phyloP scores from a whole-genome alignment of 2,797 vertebrate species.

The Anisognathus igniventris region DNA sequence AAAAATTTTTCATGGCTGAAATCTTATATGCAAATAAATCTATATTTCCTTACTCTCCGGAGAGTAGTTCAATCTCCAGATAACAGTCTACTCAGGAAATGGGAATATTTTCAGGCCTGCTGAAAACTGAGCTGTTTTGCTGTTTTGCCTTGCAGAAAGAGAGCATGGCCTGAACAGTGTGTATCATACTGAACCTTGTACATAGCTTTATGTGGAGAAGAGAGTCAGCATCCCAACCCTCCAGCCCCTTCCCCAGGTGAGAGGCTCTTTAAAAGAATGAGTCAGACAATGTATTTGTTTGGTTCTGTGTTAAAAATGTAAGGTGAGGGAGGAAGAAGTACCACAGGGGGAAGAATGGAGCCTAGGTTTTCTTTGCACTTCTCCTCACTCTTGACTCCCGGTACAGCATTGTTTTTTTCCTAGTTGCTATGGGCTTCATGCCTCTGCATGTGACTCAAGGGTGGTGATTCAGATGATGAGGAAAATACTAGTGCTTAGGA shows the following conservation, averaged over 20 bases:
- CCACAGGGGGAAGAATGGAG: accelerated
- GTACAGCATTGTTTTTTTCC: background rate
- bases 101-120: background rate
- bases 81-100: background rate
- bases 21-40: background rate
- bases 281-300: background rate
- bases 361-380: background rate
- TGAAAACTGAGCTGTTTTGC: background rate
- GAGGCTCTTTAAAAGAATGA: background rate
- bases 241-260: background rate
- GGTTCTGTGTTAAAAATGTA: background rate
- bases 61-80: background rate
- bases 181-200: background rate
- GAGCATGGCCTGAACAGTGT: background rate
- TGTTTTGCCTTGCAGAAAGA: background rate
- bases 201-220: background rate
- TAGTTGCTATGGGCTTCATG: background rate
- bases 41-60: background rate
- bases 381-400: background rate
- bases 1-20: background rate
- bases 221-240: background rate
- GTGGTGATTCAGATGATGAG: background rate
- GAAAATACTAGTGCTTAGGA: background rate
- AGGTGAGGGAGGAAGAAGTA: background rate
- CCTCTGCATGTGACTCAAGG: background rate